Percentiles rank a stretch among this genome's conserved stretches.
phyloP scores from a whole-genome alignment of 1,140 invertebrate species.

The Formica exsecta region DNA sequence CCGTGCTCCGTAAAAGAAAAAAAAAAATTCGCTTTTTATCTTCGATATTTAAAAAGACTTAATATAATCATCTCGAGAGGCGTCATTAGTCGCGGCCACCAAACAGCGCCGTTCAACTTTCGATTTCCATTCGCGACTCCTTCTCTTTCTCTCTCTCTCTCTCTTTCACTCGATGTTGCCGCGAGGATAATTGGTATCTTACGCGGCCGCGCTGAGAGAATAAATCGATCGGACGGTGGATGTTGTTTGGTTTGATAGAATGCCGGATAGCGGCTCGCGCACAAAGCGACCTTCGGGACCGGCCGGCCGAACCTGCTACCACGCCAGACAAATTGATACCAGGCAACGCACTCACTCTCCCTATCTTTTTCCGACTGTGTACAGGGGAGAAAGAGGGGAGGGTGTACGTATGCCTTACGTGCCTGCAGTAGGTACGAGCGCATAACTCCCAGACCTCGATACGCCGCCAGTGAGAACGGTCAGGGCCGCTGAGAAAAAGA shows the following conservation, averaged over 20 bases:
- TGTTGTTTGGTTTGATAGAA: conserved; percentile 84
- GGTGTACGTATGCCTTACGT: conserved; percentile 66
- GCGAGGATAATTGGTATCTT: conserved; percentile 83
- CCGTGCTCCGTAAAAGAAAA: neutral
- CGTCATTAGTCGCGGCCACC: neutral
- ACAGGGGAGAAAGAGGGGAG: neutral
- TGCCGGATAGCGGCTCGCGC: conserved; percentile 84
- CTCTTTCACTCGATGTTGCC: conserved; percentile 24
- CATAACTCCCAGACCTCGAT: conserved; percentile 74
- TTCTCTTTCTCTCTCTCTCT: neutral
- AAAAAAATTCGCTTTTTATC: neutral
- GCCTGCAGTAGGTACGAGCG: conserved; percentile 71
- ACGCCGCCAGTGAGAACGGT: conserved; percentile 66
- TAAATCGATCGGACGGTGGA: conserved; percentile 83
- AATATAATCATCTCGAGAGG: neutral
- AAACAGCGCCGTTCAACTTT: conserved; percentile 47
- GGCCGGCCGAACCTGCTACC: conserved; percentile 80
- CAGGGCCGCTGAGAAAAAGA: conserved; percentile 21
- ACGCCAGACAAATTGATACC: conserved; percentile 85
- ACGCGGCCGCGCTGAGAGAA: conserved; percentile 77
- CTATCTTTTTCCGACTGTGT: conserved; percentile 77
- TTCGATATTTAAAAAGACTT: neutral
- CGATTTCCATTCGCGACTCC: conserved; percentile 69
- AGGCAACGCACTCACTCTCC: conserved; percentile 83
- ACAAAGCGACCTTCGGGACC: conserved; percentile 84